phyloP scores from a whole-genome alignment of 2,113 vertebrate genomes.

The human region DNA sequence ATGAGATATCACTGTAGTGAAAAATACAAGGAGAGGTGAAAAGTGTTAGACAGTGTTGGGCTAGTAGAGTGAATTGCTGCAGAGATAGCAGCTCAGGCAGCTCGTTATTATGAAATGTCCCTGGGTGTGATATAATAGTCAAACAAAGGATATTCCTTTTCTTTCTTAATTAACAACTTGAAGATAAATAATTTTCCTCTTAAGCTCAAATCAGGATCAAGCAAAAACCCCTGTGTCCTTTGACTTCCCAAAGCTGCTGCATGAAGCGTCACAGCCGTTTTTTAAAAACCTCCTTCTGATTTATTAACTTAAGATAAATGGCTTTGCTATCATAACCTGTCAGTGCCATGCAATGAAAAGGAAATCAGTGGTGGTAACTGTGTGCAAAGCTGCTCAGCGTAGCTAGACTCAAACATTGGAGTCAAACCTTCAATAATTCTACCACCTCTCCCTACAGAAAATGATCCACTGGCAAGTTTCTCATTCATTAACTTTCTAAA shows the following conservation, averaged over 20 bases:
- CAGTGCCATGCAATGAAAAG: conserved; percentile 72
- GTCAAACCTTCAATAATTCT: conserved; percentile 38
- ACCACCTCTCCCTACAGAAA: background rate
- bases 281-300: conserved; percentile 60
- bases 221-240: conserved; percentile 52
- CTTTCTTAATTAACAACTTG: conserved; percentile 75
- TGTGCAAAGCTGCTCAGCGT: conserved; percentile 11
- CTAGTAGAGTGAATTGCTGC: background rate
- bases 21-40: conserved; percentile 47
- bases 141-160: conserved; percentile 66
- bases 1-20: conserved; percentile 10
- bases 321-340: conserved; percentile 77
- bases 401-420: conserved; percentile 58
- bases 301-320: conserved; percentile 81
- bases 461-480: conserved; percentile 43
- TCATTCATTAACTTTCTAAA: conserved; percentile 81
- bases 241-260: conserved; percentile 63
- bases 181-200: conserved; percentile 77
- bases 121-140: conserved; percentile 43
- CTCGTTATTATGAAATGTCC: conserved; percentile 67
- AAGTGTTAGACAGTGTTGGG: background rate
- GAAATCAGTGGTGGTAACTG: conserved; percentile 58
- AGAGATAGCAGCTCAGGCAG: conserved; percentile 33
- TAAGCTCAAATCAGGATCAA: conserved; percentile 45
- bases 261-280: conserved; percentile 49